A percentile compares a stretch with the other conserved stretches of the same genome.
These are phyloP conservation scores for Xerus inauris DNA, from an alignment of 2,113 vertebrate genomes.

Conservation along the genomic window DNA sequence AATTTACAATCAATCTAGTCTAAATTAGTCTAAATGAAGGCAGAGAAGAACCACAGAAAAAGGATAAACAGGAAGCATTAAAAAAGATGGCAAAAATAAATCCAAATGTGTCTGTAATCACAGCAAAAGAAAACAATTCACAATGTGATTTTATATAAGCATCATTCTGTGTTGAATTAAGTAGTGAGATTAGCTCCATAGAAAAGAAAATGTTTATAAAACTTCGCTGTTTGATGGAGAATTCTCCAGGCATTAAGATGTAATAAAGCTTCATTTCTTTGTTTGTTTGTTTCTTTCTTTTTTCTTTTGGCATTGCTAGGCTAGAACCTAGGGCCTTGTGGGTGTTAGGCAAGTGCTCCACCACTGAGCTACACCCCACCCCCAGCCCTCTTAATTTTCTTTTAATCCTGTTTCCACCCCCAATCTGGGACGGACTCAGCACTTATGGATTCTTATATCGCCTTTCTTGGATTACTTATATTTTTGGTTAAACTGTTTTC, in stretches of 20 bases:
- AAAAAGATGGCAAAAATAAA: conserved; percentile 49
- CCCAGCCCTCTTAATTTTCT: conserved; percentile 11
- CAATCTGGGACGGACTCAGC: conserved; percentile 27
- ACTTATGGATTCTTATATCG: conserved; percentile 31
- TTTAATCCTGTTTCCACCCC: neutral
- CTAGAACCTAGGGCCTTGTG: neutral
- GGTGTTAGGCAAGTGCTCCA: neutral
- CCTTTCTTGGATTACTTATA: conserved; percentile 54
- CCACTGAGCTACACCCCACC: neutral
- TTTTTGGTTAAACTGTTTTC: conserved; percentile 64
- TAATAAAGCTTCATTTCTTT: conserved; percentile 3
- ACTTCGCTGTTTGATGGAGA: neutral
- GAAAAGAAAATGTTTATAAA: conserved; percentile 52
- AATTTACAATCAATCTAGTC: neutral
- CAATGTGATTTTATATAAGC: conserved; percentile 43
- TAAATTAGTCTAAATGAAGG: conserved; percentile 30
- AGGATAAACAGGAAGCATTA: conserved; percentile 39
- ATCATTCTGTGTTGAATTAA: conserved; percentile 24
- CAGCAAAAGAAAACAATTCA: conserved; percentile 39
- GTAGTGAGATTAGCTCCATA: neutral
- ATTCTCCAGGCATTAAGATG: neutral
- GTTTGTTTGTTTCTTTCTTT: too few species aligned
- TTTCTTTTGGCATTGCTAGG: neutral
- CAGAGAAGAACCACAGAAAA: conserved; percentile 47
- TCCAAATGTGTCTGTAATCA: conserved; percentile 32